phyloP scores from a whole-genome alignment of 2,888 invertebrate genomes.

The Cotesia congregata region DNA sequence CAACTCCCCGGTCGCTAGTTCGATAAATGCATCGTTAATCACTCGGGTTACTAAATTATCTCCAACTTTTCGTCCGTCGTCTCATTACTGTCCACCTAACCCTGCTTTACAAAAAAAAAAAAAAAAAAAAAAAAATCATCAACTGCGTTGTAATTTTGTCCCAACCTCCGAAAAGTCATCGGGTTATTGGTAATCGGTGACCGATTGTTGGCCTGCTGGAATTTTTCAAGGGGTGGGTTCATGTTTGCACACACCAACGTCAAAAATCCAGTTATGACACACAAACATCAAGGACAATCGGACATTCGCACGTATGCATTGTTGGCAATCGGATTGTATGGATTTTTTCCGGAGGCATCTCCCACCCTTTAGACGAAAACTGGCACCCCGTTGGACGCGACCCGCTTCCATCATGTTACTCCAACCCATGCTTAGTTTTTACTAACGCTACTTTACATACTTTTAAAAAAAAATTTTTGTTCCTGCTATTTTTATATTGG shows the following conservation, averaged over 20 bases:
- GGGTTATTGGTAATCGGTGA: conserved; percentile 46
- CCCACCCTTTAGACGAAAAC: conserved; percentile 49
- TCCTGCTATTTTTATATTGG: too few species aligned
- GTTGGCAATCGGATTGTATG: conserved; percentile 69
- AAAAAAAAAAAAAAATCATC: background rate
- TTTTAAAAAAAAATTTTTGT: too few species aligned
- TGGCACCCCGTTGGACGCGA: conserved; percentile 34
- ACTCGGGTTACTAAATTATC: conserved; percentile 10
- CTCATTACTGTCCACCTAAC: background rate
- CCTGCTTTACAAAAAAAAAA: too few species aligned
- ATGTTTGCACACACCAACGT: conserved; percentile 58
- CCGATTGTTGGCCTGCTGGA: conserved; percentile 54
- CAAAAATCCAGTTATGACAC: conserved; percentile 59
- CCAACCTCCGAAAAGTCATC: background rate
- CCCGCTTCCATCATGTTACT: too few species aligned
- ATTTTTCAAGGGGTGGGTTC: conserved; percentile 62
- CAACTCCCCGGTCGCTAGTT: conserved; percentile 25
- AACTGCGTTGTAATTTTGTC: background rate
- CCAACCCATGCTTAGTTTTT: too few species aligned
- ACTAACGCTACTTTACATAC: too few species aligned
- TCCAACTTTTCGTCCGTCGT: background rate
- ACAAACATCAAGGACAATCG: conserved; percentile 59
- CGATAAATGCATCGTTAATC: background rate
- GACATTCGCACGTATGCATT: conserved; percentile 69
- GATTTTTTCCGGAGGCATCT: conserved; percentile 68